These are phyloP conservation scores for Cheilosia vulpina DNA, from an alignment of 2,888 invertebrate genomes.

Conservation along the genomic window DNA sequence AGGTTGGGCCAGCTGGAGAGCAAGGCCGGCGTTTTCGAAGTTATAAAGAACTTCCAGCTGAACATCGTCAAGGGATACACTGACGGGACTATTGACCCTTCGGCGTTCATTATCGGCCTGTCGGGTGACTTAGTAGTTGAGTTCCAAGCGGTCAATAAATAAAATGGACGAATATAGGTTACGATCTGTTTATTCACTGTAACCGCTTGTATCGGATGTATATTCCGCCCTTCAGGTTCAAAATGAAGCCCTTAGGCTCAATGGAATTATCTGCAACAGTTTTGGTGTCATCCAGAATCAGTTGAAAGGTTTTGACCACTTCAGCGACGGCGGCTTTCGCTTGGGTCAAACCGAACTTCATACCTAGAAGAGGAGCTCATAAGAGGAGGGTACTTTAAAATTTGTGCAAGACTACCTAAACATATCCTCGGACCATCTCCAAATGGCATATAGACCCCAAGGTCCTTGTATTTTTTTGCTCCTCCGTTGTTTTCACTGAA, in stretches of 20 bases:
- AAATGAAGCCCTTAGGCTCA: conserved; percentile 72
- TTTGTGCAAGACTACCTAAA: conserved; percentile 78
- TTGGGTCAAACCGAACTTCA: conserved; percentile 73
- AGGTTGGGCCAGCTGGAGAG: conserved; percentile 77
- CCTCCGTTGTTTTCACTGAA: conserved; percentile 82
- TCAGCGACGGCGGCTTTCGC: conserved; percentile 74
- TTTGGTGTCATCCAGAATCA: conserved; percentile 66
- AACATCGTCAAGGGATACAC: conserved; percentile 33
- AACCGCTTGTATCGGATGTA: conserved; percentile 38
- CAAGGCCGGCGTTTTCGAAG: conserved; percentile 77
- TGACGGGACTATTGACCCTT: conserved; percentile 59
- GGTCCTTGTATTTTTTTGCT: conserved; percentile 76
- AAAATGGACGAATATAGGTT: not conserved
- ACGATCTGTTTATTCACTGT: conserved; percentile 2
- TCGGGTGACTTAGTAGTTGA: conserved; percentile 78
- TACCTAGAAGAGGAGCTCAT: conserved; percentile 44
- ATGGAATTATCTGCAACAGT: conserved; percentile 73
- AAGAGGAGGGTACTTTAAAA: not conserved
- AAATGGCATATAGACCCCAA: conserved; percentile 81
- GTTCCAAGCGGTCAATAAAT: conserved; percentile 64
- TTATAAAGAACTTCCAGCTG: conserved; percentile 77
- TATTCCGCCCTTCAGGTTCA: conserved; percentile 75
- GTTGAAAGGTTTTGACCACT: conserved; percentile 75
- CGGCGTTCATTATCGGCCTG: conserved; percentile 77
- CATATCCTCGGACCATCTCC: conserved; percentile 83